Percentiles rank a stretch among this genome's conserved stretches.
phyloP scores from a whole-genome alignment of 2,113 vertebrate species.

The Trematomus loennbergii region DNA sequence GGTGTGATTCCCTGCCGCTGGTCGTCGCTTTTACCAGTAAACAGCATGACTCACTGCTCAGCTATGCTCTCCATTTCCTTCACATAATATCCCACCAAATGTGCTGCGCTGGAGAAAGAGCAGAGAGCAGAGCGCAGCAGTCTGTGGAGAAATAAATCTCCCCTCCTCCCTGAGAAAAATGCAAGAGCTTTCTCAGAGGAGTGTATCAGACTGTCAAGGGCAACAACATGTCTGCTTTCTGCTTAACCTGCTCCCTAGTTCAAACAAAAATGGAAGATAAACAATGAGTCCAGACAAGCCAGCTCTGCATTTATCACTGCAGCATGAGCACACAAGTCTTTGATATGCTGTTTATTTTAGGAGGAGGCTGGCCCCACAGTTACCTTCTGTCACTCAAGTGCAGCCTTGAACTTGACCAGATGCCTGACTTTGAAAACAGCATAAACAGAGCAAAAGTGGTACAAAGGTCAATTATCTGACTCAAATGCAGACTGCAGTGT shows the following conservation, averaged over 20 bases:
- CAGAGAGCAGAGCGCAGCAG: conserved; percentile 23
- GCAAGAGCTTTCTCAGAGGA: conserved; percentile 45
- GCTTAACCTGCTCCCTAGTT: conserved; percentile 17
- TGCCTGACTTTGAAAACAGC: conserved; percentile 39
- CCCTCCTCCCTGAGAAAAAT: conserved; percentile 53
- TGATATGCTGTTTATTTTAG: conserved; percentile 73
- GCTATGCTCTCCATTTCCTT: conserved; percentile 85
- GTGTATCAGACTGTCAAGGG: conserved; percentile 36
- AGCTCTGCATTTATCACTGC: conserved; percentile 55
- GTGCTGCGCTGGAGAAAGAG: conserved; percentile 80
- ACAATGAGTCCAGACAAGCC: conserved; percentile 51
- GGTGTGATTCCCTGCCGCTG: conserved; percentile 85
- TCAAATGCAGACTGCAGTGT: not conserved
- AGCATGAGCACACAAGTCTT: conserved; percentile 58
- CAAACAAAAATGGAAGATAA: conserved; percentile 50
- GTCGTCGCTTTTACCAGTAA: conserved; percentile 84
- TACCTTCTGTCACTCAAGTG: conserved; percentile 65
- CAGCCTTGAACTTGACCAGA: conserved; percentile 66
- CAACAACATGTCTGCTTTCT: conserved; percentile 45
- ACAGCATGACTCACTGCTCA: conserved; percentile 85
- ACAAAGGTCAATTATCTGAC: conserved; percentile 17
- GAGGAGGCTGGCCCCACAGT: conserved; percentile 46
- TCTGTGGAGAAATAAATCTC: conserved; percentile 53
- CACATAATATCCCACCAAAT: conserved; percentile 83
- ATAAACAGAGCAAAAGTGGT: conserved; percentile 33